A percentile compares a stretch with the other conserved stretches of the same genome.
These are phyloP conservation scores for Seriola aureovittata DNA, from an alignment of 2,113 vertebrate species.

Conservation along the genomic window DNA sequence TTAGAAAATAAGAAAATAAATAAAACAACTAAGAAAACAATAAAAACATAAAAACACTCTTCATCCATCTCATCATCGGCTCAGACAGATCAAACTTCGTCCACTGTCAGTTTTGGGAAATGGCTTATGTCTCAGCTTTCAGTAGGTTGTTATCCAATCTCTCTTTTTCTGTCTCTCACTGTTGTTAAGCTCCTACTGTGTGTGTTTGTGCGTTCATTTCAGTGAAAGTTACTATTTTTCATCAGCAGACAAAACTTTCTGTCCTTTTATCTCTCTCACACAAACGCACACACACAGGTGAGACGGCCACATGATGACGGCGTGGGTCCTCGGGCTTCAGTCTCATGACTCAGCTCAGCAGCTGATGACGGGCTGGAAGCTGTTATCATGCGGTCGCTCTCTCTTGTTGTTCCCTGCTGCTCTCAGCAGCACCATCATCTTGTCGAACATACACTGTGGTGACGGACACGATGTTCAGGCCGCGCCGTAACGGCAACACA, in stretches of 20 bases:
- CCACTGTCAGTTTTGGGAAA: too few relatives aligned
- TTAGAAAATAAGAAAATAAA: too few relatives aligned
- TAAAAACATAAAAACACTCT: too few relatives aligned
- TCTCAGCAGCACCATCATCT: conserved; percentile 44
- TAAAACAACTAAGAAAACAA: too few relatives aligned
- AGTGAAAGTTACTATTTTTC: neutral
- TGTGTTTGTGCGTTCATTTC: neutral
- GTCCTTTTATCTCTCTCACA: neutral
- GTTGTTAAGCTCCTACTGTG: too few relatives aligned
- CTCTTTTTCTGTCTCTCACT: too few relatives aligned
- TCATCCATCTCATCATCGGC: too few relatives aligned
- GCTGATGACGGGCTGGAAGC: conserved; percentile 53
- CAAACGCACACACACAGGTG: conserved; percentile 45
- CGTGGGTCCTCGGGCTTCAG: conserved; percentile 18
- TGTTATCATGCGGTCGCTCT: conserved; percentile 45
- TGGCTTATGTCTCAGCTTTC: too few relatives aligned
- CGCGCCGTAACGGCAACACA: conserved; percentile 15
- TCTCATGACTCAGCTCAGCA: conserved; percentile 64
- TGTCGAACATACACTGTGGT: conserved; percentile 42
- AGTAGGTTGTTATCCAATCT: too few relatives aligned
- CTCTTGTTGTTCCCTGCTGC: conserved; percentile 32
- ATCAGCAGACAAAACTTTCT: neutral
- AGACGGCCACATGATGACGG: conserved; percentile 52
- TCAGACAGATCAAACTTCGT: too few relatives aligned
- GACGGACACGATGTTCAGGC: conserved; percentile 24